These are phyloP conservation scores for Pachyramphus minor DNA, from an alignment of 2,113 vertebrate genomes.

Conservation along the genomic window DNA sequence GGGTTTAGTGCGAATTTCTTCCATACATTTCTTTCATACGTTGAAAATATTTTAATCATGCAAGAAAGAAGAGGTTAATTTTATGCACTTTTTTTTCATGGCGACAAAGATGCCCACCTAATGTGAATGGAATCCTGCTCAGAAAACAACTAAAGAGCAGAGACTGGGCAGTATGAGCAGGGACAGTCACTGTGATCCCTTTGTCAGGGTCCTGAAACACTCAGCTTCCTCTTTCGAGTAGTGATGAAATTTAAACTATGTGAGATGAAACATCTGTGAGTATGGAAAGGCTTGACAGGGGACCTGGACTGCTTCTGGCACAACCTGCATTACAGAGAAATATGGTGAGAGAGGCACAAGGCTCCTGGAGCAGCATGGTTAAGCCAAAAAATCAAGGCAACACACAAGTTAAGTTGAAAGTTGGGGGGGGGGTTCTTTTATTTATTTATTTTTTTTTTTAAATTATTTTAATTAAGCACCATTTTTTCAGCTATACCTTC, in stretches of 20 bases:
- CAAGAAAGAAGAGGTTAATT: not conserved
- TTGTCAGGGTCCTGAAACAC: not conserved
- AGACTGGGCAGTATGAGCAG: not conserved
- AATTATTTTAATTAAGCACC: not conserved
- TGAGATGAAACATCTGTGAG: not conserved
- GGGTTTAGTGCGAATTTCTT: not conserved
- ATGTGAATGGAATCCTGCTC: not conserved
- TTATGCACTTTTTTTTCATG: not conserved
- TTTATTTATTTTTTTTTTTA: too few relatives aligned
- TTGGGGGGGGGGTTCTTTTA: accelerated
- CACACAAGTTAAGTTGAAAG: not conserved
- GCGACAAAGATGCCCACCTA: not conserved
- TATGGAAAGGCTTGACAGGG: not conserved
- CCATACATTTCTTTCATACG: too few relatives aligned
- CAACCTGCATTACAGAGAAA: not conserved
- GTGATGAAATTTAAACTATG: not conserved
- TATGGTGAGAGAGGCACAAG: accelerated
- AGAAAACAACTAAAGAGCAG: not conserved
- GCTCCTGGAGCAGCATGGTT: not conserved
- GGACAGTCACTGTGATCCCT: accelerated
- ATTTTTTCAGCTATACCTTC: conserved; percentile 18
- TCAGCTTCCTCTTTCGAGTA: not conserved
- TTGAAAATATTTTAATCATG: not conserved
- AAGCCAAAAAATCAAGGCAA: not conserved
- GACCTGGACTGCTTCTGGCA: not conserved